A percentile compares a stretch with the other conserved stretches of the same genome.
phyloP scores from a whole-genome alignment of 2,888 invertebrate species.

The Acleris holmiana region DNA sequence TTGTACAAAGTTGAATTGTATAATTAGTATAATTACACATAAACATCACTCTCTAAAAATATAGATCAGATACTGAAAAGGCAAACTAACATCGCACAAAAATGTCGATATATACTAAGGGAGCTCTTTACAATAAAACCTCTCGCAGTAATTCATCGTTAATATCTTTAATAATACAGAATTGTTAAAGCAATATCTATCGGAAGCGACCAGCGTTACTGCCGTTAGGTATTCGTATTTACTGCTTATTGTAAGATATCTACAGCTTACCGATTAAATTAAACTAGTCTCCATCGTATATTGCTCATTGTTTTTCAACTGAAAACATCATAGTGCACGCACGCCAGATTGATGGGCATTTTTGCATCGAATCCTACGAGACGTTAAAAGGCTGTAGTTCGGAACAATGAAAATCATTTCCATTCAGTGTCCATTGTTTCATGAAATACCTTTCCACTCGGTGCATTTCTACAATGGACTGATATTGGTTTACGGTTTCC shows the following conservation, averaged over 20 bases:
- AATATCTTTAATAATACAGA: too few species aligned
- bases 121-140: too few species aligned
- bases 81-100: too few species aligned
- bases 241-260: not conserved
- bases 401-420: slow-evolving; percentile 66
- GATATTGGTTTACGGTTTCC: slow-evolving; percentile 65
- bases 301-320: slow-evolving; percentile 1
- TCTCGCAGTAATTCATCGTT: too few species aligned
- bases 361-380: slow-evolving; percentile 30
- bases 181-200: not conserved
- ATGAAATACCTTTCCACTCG: slow-evolving; percentile 67
- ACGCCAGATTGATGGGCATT: slow-evolving; percentile 22
- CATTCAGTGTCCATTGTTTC: slow-evolving; percentile 70
- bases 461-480: slow-evolving; percentile 65
- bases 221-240: slow-evolving; percentile 14
- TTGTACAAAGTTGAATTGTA: too few species aligned
- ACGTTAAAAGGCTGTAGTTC: slow-evolving; percentile 40
- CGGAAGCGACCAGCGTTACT: slow-evolving; percentile 11
- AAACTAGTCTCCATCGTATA: not conserved
- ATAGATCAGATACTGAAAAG: too few species aligned
- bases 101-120: too few species aligned
- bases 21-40: too few species aligned
- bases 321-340: slow-evolving; percentile 13
- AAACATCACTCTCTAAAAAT: too few species aligned
- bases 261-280: not conserved